A percentile compares a stretch with the other conserved stretches of the same genome.
Conservation (phyloP, 2,888 invertebrate genomes). For the Diaperis boleti region DNA sequence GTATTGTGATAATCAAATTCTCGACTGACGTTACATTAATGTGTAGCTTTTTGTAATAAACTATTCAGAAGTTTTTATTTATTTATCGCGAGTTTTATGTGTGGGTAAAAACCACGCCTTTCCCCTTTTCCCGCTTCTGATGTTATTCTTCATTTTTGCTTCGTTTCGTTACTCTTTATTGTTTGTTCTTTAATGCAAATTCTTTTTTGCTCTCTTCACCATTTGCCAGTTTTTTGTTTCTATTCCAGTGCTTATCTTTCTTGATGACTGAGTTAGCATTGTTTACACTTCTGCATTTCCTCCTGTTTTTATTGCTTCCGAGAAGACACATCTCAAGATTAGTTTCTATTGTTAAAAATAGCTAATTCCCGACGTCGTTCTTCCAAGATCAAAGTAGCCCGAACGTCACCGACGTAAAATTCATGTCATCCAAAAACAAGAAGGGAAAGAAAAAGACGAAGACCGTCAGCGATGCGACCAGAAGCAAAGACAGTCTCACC, state of each 20-base stretch:
- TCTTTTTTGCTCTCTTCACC: no score
- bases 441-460: conserved; percentile 48
- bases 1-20: conserved; percentile 41
- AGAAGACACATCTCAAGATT: no score
- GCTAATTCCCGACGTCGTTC: no score
- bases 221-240: no score
- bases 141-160: no score
- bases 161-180: no score
- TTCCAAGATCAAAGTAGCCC: conserved; percentile 13
- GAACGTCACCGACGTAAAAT: conserved; percentile 25
- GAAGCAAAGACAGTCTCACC: conserved; percentile 35
- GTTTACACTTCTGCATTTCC: no score
- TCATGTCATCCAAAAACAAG: conserved; percentile 52
- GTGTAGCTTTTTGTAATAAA: conserved; percentile 40
- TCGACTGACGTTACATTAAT: conserved; percentile 39
- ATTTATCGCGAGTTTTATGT: conserved; percentile 25
- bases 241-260: no score
- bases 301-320: no score
- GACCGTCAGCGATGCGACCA: conserved; percentile 32
- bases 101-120: neutral
- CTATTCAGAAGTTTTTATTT: conserved; percentile 29
- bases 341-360: no score
- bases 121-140: neutral
- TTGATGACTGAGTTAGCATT: no score
- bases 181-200: no score